Evolutionary conservation across 1,140 invertebrate species (phyloP), one percentile per base, ranked within the genome.

Genomic region (Mactra quadrangularis): DNA sequence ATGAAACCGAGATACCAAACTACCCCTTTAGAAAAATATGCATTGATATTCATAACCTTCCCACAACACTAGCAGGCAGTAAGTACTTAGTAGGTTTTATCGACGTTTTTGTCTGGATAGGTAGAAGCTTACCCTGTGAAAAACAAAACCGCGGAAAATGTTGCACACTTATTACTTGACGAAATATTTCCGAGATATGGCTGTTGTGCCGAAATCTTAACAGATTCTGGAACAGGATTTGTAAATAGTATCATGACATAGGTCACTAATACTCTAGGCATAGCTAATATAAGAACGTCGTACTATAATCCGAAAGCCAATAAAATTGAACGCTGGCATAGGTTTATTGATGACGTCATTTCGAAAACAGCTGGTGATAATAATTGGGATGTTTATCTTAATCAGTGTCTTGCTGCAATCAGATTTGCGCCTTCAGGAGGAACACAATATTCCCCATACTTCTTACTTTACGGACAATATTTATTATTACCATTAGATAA

Each of bases 51-150:
- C 45, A 47, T 38, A 52, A 15, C 9, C 38, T 59, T 25, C 31
- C 13, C 2, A 31, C 27, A 3, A 68, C 59, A 9, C 15, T 57
- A 3, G 19, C 41, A 9, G 76, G 76, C 17, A 68, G 55, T 59
- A 55, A 33, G 15, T 70, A 79, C 29, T 6, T 79, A 19, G 25
- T 70, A 27, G 38, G 45, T 19, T 79, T 79, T 70, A 27, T 79
- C 1, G 59, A 66, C 41, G 27, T 31, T 17, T n/a, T 55, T 57
- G 33, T 55, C 76, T 11, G 52, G 62, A 9, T 79, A n/a, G 22
- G 59, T 41, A 29, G 76, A 79, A 70, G 31, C 22, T 11, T 78
- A 47, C n/a, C 52, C 76, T 4, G 41, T 68, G 7, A 66, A 68
- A 45, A 57, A 79, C n/a, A 70, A 50, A 19, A 38, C 22, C 2